Conservation (phyloP, 2,888 invertebrate genomes). For the Axea sp. region DNA sequence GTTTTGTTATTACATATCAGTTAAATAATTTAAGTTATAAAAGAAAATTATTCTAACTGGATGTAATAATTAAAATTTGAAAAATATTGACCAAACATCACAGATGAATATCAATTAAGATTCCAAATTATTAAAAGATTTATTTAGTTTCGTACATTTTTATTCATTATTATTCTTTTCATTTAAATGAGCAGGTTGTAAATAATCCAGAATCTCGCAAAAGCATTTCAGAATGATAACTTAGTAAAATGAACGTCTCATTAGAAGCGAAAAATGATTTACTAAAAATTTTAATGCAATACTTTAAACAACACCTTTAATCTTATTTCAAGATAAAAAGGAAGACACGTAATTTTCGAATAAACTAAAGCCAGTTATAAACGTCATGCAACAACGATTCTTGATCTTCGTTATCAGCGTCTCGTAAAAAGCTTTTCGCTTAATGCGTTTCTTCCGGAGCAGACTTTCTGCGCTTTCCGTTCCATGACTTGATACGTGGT, state of each 20-base stretch:
- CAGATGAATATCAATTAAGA: no score
- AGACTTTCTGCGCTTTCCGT: constrained; percentile 53
- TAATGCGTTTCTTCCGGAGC: constrained; percentile 55
- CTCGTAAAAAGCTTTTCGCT: constrained; percentile 59
- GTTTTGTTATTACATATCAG: no score
- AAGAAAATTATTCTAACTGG: no score
- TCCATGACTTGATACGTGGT: constrained; percentile 63
- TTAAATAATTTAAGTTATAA: no score
- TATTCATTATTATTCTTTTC: no score
- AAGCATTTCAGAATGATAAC: no score
- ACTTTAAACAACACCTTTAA: constrained; percentile 46
- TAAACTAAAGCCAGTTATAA: constrained; percentile 54
- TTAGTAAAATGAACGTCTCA: constrained; percentile 28
- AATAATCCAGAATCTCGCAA: no score
- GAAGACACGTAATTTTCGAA: constrained; percentile 54
- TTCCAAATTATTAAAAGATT: no score
- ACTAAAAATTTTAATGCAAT: constrained; percentile 28
- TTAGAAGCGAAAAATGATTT: constrained; percentile 32
- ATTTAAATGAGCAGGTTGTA: no score
- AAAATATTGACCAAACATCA: no score
- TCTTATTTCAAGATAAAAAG: constrained; percentile 34
- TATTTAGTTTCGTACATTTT: no score
- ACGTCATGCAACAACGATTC: constrained; percentile 49
- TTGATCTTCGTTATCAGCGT: constrained; percentile 60
- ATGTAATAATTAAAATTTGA: no score